phyloP scores from a whole-genome alignment of 1,140 invertebrate genomes.

The Drosophila sp. region DNA sequence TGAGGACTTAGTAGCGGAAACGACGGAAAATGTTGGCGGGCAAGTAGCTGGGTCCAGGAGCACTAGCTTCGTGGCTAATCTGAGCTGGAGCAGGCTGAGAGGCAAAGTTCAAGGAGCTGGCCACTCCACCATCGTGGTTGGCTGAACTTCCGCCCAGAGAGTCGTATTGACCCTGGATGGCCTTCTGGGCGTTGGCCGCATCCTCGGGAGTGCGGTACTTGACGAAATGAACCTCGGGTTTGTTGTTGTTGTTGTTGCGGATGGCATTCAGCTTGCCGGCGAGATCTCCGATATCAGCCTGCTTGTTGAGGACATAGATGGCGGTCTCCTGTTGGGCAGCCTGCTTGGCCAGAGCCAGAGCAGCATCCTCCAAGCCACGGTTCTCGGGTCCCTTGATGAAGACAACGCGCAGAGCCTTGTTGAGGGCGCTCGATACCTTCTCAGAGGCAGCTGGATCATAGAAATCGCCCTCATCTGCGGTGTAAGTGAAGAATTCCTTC shows the following conservation, averaged over 20 bases:
- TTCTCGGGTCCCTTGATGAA: constrained; percentile 79
- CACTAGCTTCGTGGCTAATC: constrained; percentile 23
- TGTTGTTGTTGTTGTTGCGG: constrained; percentile 64
- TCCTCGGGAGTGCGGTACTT: constrained; percentile 78
- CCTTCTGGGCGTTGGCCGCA: constrained; percentile 65
- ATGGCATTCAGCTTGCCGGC: constrained; percentile 65
- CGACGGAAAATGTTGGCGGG: constrained; percentile 67
- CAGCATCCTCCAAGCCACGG: constrained; percentile 70
- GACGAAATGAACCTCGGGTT: constrained; percentile 79
- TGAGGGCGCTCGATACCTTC: constrained; percentile 54
- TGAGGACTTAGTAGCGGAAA: constrained; percentile 37
- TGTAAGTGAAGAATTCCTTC: constrained; percentile 77
- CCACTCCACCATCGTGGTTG: constrained; percentile 69
- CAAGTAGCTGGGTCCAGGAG: constrained; percentile 62
- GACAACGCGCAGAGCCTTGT: constrained; percentile 68
- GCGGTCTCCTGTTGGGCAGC: constrained; percentile 72
- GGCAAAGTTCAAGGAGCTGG: constrained; percentile 74
- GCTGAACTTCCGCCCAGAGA: constrained; percentile 64
- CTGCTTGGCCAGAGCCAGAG: constrained; percentile 67
- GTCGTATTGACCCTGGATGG: constrained; percentile 76
- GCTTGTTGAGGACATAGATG: constrained; percentile 78
- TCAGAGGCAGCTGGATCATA: constrained; percentile 54
- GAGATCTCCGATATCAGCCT: constrained; percentile 73
- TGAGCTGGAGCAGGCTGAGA: constrained; percentile 40
- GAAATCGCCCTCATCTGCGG: constrained; percentile 69